phyloP scores from a whole-genome alignment of 2,888 invertebrate genomes.

The Sialis lutaria region DNA sequence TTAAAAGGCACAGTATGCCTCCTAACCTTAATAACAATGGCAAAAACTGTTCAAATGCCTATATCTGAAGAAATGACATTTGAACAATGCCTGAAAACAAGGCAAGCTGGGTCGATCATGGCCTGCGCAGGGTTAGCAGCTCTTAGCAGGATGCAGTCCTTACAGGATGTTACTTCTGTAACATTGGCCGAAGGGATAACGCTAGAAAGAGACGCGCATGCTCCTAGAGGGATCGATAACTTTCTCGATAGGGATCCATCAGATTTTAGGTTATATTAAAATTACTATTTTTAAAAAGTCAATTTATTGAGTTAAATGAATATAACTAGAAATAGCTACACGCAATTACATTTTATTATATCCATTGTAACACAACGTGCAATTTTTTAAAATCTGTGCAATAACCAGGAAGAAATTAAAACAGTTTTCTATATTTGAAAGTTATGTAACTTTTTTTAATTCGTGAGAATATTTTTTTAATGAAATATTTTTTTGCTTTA shows the following conservation, averaged over 20 bases:
- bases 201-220: constrained; percentile 40
- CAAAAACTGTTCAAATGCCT: constrained; percentile 4
- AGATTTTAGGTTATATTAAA: constrained; percentile 41
- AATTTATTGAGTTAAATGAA: not conserved
- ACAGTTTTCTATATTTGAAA: too few species aligned
- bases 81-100: constrained; percentile 28
- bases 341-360: too few species aligned
- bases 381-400: too few species aligned
- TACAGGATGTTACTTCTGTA: constrained; percentile 47
- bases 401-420: too few species aligned
- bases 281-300: too few species aligned
- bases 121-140: constrained; percentile 57
- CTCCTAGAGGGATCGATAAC: constrained; percentile 45
- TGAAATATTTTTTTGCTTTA: too few species aligned
- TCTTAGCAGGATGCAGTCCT: constrained; percentile 41
- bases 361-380: too few species aligned
- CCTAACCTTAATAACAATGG: constrained; percentile 1
- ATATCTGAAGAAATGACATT: constrained; percentile 14
- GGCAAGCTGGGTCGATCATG: constrained; percentile 28
- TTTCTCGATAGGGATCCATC: constrained; percentile 56
- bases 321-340: too few species aligned
- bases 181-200: constrained; percentile 45
- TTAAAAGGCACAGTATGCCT: not conserved
- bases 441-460: too few species aligned
- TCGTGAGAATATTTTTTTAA: too few species aligned